Evolutionary conservation across 2,797 vertebrate genomes (phyloP).

Genomic region (Ara ararauna): DNA sequence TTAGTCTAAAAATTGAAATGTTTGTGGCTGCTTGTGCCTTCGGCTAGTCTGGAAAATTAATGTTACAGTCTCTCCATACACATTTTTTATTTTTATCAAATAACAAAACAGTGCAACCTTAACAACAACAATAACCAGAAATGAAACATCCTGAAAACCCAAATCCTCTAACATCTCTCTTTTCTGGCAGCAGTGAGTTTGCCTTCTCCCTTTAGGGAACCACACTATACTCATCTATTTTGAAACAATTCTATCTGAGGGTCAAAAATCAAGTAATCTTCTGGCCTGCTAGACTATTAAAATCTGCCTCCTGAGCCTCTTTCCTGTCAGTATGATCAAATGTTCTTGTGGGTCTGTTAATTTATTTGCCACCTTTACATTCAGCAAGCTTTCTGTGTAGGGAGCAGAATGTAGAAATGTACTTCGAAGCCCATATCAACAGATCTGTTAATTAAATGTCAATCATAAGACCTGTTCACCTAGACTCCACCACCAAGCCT

Average conservation of each 20-base stretch:
- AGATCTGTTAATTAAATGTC: conserved; percentile 19
- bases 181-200: background rate
- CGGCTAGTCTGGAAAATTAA: background rate
- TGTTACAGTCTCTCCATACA: background rate
- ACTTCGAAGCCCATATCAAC: background rate
- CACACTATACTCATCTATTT: background rate
- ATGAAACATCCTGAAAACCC: background rate
- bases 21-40: background rate
- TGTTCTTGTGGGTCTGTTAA: background rate
- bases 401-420: background rate
- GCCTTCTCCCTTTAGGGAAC: background rate
- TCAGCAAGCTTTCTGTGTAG: background rate
- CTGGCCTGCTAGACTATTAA: background rate
- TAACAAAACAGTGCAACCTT: background rate
- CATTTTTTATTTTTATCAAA: background rate
- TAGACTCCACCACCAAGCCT: background rate
- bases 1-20: background rate
- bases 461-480: background rate
- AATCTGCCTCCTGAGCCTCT: background rate
- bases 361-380: background rate
- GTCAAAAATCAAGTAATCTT: background rate
- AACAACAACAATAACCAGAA: background rate
- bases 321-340: background rate
- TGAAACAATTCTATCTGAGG: background rate
- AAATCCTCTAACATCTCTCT: background rate